Evolutionary conservation across 2,113 vertebrate species (phyloP).

Genomic region (Otocyon megalotis): DNA sequence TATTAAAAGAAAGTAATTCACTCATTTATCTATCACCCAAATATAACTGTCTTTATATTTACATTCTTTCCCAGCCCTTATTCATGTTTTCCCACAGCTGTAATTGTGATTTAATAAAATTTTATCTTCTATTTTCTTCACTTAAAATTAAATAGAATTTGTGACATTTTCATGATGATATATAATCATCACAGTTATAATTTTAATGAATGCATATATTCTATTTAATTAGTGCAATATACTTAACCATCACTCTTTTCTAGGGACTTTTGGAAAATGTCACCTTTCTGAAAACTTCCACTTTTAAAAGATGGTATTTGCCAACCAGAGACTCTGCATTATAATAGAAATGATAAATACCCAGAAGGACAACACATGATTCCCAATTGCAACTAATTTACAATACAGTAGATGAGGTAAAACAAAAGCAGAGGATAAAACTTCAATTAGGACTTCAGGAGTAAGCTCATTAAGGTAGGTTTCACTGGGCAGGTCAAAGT

Average conservation of each 20-base stretch:
- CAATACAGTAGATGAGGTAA: neutral
- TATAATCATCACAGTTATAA: slow-evolving; percentile 27
- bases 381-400: neutral
- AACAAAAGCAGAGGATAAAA: slow-evolving; percentile 34
- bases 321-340: neutral
- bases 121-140: slow-evolving; percentile 61
- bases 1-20: slow-evolving; percentile 56
- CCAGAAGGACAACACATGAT: neutral
- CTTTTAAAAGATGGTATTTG: neutral
- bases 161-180: slow-evolving; percentile 49
- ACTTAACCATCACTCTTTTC: slow-evolving; percentile 39
- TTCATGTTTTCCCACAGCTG: slow-evolving; percentile 34
- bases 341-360: neutral
- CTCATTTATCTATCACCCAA: slow-evolving; percentile 32
- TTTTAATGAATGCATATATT: slow-evolving; percentile 63
- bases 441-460: neutral
- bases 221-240: slow-evolving; percentile 58
- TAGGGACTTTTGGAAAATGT: slow-evolving; percentile 49
- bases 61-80: neutral
- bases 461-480: neutral
- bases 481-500: neutral
- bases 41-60: slow-evolving; percentile 45
- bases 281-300: slow-evolving; percentile 16
- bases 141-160: slow-evolving; percentile 65
- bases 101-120: slow-evolving; percentile 28